Conservation (phyloP, 1,140 invertebrate species). For the Zelostemma sp. region DNA sequence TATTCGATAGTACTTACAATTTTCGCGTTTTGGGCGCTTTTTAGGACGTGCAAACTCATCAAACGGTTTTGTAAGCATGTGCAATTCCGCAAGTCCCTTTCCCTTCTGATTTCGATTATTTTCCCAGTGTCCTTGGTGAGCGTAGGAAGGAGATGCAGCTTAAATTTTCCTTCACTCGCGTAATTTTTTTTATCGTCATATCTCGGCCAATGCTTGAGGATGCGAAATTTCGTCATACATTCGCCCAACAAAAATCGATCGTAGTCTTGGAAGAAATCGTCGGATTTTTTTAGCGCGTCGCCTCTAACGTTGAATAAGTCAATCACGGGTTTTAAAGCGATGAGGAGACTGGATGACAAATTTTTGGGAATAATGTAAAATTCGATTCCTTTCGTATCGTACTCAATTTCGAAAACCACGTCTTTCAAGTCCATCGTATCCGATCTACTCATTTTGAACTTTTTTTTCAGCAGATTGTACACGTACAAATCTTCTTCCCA, state of each 20-base stretch:
- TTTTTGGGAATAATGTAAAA: neutral
- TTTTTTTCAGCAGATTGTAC: neutral
- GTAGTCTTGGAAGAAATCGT: neutral
- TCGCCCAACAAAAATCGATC: neutral
- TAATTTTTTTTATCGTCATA: neutral
- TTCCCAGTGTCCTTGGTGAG: neutral
- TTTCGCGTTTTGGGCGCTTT: neutral
- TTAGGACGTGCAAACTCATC: neutral
- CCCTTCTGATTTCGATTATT: neutral
- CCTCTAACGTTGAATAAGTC: neutral
- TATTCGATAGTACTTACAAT: neutral
- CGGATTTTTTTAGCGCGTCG: neutral
- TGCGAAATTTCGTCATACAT: neutral
- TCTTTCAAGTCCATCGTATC: slow-evolving; percentile 3
- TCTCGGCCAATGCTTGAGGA: neutral
- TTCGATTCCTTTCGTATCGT: neutral
- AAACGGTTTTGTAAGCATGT: neutral
- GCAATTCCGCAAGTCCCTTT: neutral
- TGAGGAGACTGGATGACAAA: neutral
- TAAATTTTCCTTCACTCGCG: neutral
- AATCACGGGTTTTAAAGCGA: neutral
- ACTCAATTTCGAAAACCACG: neutral
- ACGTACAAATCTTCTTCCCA: neutral
- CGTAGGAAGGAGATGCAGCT: neutral
- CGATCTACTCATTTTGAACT: neutral